Base-by-base conservation (phyloP, 2,797 vertebrate species). In the Catamblyrhynchus diadema region DNA sequence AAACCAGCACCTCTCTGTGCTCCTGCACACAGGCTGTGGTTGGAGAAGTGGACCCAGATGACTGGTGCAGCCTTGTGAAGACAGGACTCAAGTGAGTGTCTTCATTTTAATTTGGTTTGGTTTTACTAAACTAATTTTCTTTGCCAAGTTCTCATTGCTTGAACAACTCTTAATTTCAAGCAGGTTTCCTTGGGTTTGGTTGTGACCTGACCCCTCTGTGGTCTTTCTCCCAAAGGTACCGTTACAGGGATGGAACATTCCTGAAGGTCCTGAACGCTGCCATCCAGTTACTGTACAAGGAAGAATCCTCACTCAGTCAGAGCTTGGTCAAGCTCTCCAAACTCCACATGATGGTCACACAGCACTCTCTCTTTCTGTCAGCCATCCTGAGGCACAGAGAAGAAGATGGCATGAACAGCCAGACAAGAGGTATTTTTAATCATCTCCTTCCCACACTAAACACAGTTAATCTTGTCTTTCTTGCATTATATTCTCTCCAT, bases 341-440 rank as follows among this genome's bases (percentile, higher is more conserved):
- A 37, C 57, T 99, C 61, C 98, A 99, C 94, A 98, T 98, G 98
- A 99, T 99, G 99, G 97, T 98, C 96, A 99, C 97, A 27, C 99
- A 98, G 96, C 99, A 99, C 93, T 99, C 99, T 22, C 97, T 98
- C 66, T 99, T 99, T 96, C 93, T 99, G 96, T 98, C 99, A 80
- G 97, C 96, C 54, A 98, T 99, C 96, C 96, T 99, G 94, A 96
- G 94, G 39, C 90, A 98, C 6, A 92, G 96, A n/a, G 97, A 98
- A 47, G 98, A 98, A 23, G 79, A 92, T 0, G 81, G 54, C 78
- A 57, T 6, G 0, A 91, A 87, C 60, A 60, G 25, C 73, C 95
- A 83, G 56, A 90, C 96, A 13, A 99, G 98, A 98, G 99, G 99
- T 99, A 91, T 28, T 59, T 33, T 44, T 7, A 33, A 42, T n/a